Evolutionary conservation across 2,113 vertebrate species (phyloP), one percentile per base, ranked within the genome.

Genomic region (Hippocampus zosterae): DNA sequence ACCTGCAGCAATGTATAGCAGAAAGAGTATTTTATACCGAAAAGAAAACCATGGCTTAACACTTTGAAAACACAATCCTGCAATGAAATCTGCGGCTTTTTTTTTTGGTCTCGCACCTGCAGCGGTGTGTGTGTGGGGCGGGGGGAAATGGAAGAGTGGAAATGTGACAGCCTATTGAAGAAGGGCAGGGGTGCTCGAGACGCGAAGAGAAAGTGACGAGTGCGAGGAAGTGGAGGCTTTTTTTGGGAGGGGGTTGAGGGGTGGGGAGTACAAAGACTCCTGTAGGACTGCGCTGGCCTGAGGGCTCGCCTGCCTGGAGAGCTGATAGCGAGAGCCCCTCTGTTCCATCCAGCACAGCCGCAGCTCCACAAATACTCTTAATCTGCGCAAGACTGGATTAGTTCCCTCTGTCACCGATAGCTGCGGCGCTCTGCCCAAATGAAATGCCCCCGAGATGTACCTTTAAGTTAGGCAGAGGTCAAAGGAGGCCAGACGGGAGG

Each of bases 331-430:
- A 87, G 80, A 80, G 50, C 86, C 82, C 84, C 87, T 91, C 85
- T 90, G 82, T 87, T 90, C 87, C 88, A 81, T 87, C 90, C 89
- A 91, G 88, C 84, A 88, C 88, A 86, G 57, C 85, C 84, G 80
- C 79, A n/a, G 80, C 87, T 88, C 90, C 88, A 89, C 88, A 79
- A 83, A 92, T 91, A 87, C 90, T 91, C 88, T 88, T 91, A 90
- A 94, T 94, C 92, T 92, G 89, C 85, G 90, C 90, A 92, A 75
- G 91, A 92, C 88, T 92, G 90, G 95, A 92, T 94, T 94, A 94
- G 89, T 90, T 87, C 88, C 33, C 92, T 86, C 87, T 92, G 89
- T 92, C 92, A 92, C 90, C 88, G 87, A 92, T 90, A 89, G 90
- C 91, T 86, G 90, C 79, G 87, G 41, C 81, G 85, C 81, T 90